Conservation (phyloP, 2,113 vertebrate genomes). For the Coturnix japonica region DNA sequence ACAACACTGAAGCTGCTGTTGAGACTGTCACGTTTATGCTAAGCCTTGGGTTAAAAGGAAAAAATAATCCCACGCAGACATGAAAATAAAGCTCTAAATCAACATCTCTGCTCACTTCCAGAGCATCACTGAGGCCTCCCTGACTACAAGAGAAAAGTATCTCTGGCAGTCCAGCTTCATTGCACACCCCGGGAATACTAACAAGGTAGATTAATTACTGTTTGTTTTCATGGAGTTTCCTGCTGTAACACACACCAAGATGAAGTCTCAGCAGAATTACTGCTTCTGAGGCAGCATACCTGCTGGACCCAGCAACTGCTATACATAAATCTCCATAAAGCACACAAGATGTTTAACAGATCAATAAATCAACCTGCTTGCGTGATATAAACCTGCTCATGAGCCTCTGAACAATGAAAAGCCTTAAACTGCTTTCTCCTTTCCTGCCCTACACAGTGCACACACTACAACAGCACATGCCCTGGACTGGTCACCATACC, state of each 20-base stretch:
- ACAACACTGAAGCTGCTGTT: background rate
- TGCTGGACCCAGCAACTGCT: background rate
- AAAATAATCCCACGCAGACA: background rate
- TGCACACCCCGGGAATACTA: background rate
- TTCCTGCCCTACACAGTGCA: background rate
- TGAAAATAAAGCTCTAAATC: constrained; percentile 23
- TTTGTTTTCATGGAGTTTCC: background rate
- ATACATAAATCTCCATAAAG: background rate
- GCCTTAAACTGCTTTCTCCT: background rate
- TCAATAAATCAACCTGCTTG: background rate
- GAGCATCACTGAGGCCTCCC: background rate
- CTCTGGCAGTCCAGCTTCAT: background rate
- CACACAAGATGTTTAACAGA: background rate
- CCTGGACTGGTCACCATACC: background rate
- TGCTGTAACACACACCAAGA: background rate
- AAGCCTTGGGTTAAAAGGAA: constrained; percentile 3
- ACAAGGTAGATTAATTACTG: background rate
- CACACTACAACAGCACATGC: background rate
- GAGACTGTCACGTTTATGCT: background rate
- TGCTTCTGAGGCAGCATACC: background rate
- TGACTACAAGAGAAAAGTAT: fast-evolving
- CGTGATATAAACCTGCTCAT: background rate
- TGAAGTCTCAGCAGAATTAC: background rate
- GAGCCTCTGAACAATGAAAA: background rate
- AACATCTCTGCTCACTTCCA: background rate